phyloP scores from a whole-genome alignment of 2,113 vertebrate genomes.

The Apteryx mantelli region DNA sequence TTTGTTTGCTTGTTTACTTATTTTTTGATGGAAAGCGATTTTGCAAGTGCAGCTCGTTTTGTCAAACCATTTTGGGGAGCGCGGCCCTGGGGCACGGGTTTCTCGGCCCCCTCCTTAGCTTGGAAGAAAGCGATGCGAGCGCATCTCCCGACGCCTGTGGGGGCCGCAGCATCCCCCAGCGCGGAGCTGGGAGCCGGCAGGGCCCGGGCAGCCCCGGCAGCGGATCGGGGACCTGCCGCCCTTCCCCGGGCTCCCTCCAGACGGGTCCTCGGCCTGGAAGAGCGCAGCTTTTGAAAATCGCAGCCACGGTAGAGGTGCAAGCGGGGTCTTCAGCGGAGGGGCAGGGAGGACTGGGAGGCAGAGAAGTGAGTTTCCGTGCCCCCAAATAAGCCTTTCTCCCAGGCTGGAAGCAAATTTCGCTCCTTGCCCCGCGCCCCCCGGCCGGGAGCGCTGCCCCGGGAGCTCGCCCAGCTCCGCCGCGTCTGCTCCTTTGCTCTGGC shows the following conservation, averaged over 20 bases:
- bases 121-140: too few relatives aligned
- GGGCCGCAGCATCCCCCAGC: too few relatives aligned
- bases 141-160: too few relatives aligned
- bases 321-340: accelerated
- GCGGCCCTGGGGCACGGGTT: too few relatives aligned
- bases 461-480: too few relatives aligned
- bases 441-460: too few relatives aligned
- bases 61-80: not conserved
- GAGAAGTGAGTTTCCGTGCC: accelerated
- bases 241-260: too few relatives aligned
- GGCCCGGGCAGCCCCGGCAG: not conserved
- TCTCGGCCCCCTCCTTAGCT: too few relatives aligned
- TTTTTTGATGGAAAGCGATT: not conserved
- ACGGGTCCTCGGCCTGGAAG: too few relatives aligned
- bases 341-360: not conserved
- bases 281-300: not conserved
- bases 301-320: not conserved
- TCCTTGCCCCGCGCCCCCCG: accelerated
- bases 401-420: not conserved
- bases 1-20: not conserved
- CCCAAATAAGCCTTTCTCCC: not conserved
- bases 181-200: not conserved
- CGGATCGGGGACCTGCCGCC: too few relatives aligned
- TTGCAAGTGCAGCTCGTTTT: not conserved
- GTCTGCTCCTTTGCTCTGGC: too few relatives aligned